Evolutionary conservation across 2,888 invertebrate species (phyloP).

Genomic region (Thymelicus lineola): DNA sequence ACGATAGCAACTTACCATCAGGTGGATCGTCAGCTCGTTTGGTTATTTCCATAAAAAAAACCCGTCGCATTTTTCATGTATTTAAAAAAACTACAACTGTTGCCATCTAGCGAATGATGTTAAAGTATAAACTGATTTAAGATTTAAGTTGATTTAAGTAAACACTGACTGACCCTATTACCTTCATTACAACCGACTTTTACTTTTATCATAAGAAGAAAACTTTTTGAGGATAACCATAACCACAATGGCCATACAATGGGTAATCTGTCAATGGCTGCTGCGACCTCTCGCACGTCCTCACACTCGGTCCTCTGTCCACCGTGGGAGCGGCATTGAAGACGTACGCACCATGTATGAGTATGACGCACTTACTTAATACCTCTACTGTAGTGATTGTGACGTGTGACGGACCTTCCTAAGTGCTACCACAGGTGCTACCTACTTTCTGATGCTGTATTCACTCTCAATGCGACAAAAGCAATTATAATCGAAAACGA

Average conservation of each 20-base stretch:
- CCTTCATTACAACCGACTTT: neutral
- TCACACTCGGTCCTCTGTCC: conserved; percentile 56
- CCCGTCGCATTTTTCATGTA: too few relatives aligned
- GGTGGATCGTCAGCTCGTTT: too few relatives aligned
- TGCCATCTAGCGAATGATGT: too few relatives aligned
- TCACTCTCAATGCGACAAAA: too few relatives aligned
- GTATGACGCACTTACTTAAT: neutral
- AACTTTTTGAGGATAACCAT: conserved; percentile 30
- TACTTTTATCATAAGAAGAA: neutral
- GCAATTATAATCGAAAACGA: too few relatives aligned
- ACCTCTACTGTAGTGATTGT: neutral
- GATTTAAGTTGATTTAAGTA: too few relatives aligned
- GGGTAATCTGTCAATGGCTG: conserved; percentile 38
- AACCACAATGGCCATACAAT: conserved; percentile 40
- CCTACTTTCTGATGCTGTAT: too few relatives aligned
- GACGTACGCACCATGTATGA: conserved; percentile 3
- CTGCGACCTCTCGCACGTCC: conserved; percentile 35
- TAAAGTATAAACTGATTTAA: too few relatives aligned
- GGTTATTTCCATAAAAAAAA: too few relatives aligned
- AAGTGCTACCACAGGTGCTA: neutral
- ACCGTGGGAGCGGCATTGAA: conserved; percentile 77
- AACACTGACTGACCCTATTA: too few relatives aligned
- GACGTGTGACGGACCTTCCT: neutral
- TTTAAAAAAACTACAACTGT: too few relatives aligned
- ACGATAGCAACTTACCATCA: too few relatives aligned